phyloP scores from a whole-genome alignment of 2,797 vertebrate species.

The Hoplostethus mediterraneus region DNA sequence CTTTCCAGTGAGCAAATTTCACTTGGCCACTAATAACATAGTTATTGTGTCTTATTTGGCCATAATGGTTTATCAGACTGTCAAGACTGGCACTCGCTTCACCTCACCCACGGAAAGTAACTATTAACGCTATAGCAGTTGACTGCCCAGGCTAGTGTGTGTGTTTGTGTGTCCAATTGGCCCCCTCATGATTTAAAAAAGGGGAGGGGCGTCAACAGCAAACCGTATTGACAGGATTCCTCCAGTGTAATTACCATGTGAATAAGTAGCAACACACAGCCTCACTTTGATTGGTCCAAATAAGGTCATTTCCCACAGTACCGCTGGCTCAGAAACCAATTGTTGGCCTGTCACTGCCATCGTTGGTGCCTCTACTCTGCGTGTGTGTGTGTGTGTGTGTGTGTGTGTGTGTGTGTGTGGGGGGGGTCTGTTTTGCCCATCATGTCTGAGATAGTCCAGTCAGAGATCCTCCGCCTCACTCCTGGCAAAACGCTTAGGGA shows the following conservation, averaged over 20 bases:
- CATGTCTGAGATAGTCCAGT: constrained; percentile 56
- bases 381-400: constrained; percentile 47
- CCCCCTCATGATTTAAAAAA: constrained; percentile 25
- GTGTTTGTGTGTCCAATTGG: constrained; percentile 21
- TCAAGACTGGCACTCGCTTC: constrained; percentile 34
- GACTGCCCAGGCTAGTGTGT: constrained; percentile 14
- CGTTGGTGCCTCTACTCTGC: constrained; percentile 46
- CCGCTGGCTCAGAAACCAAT: constrained; percentile 48
- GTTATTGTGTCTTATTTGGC: constrained; percentile 50
- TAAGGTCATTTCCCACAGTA: constrained; percentile 79
- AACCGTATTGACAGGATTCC: constrained; percentile 63
- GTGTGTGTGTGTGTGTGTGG: constrained; percentile 31
- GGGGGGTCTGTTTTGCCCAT: constrained; percentile 68
- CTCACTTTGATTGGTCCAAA: constrained; percentile 70
- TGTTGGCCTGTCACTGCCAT: constrained; percentile 64
- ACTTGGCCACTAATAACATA: constrained; percentile 59
- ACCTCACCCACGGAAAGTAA: constrained; percentile 53
- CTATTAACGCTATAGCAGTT: constrained; percentile 31
- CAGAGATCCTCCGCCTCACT: constrained; percentile 57
- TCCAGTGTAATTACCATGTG: constrained; percentile 76
- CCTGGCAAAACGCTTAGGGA: constrained; percentile 59
- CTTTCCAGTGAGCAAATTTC: constrained; percentile 40
- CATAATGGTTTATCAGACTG: constrained; percentile 55
- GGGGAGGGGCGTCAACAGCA: constrained; percentile 56
- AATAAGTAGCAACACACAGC: constrained; percentile 72